Conservation (phyloP, 2,888 invertebrate species). For the Tetropium fuscum region DNA sequence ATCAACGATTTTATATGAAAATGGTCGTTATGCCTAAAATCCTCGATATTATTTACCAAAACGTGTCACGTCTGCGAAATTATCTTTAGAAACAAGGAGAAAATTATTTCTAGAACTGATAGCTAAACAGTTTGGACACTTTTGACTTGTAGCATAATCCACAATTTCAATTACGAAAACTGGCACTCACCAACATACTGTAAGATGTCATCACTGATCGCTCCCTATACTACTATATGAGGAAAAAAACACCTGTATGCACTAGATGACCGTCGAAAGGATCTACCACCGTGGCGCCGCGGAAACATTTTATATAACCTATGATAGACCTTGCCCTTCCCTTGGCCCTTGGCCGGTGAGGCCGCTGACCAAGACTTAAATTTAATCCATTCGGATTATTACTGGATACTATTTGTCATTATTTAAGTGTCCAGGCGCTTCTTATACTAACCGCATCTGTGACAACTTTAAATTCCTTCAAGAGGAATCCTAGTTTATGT, state of each 20-base stretch:
- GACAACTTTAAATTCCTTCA: no score
- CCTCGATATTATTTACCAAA: no score
- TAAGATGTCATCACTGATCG: slow-evolving; percentile 24
- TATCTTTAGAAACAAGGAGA: no score
- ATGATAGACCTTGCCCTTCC: slow-evolving; percentile 47
- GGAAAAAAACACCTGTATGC: slow-evolving; percentile 31
- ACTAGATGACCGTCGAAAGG: slow-evolving; percentile 39
- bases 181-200: slow-evolving; percentile 35
- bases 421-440: slow-evolving; percentile 5
- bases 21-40: no score
- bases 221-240: background rate
- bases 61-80: no score
- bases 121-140: no score
- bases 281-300: slow-evolving; percentile 48
- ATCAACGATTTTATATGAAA: no score
- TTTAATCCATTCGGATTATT: slow-evolving; percentile 31
- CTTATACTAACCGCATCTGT: no score
- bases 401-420: slow-evolving; percentile 25
- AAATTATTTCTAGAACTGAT: no score
- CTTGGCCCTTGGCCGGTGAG: slow-evolving; percentile 37
- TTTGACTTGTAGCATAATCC: no score
- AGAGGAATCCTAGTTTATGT: no score
- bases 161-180: no score
- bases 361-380: slow-evolving; percentile 27
- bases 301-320: slow-evolving; percentile 51